phyloP scores from a whole-genome alignment of 2,797 vertebrate genomes.

The Pangasius krempfi region DNA sequence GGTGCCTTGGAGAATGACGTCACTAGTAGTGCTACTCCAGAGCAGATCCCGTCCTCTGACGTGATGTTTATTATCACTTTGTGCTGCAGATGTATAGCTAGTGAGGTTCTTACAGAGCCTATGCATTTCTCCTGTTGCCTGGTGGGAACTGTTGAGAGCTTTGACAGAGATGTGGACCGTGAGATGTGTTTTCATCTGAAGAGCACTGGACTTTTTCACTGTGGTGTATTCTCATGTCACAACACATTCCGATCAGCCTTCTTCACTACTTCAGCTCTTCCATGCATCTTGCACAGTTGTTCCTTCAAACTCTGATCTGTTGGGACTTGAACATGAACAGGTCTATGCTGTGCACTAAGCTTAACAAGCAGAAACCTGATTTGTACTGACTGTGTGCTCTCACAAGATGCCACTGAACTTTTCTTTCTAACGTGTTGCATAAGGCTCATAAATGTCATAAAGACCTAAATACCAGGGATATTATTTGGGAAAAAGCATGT shows the following conservation, averaged over 20 bases:
- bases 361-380: background rate
- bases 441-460: background rate
- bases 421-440: background rate
- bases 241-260: background rate
- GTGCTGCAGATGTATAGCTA: background rate
- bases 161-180: background rate
- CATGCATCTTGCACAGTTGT: background rate
- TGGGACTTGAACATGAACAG: background rate
- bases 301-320: background rate
- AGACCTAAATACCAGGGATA: background rate
- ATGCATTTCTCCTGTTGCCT: background rate
- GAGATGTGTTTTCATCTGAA: background rate
- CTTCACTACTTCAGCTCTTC: background rate
- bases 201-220: background rate
- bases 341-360: background rate
- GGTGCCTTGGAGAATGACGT: constrained; percentile 36
- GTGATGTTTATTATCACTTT: background rate
- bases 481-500: background rate
- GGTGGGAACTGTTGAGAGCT: background rate
- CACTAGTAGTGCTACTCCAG: background rate
- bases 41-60: background rate
- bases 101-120: background rate
- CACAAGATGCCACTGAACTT: no score
- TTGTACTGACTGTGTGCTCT: background rate
- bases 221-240: background rate